Percentiles rank a stretch among this genome's conserved stretches.
Evolutionary conservation across 2,888 invertebrate genomes (phyloP).

Genomic region (Synanthedon andrenaeformis): DNA sequence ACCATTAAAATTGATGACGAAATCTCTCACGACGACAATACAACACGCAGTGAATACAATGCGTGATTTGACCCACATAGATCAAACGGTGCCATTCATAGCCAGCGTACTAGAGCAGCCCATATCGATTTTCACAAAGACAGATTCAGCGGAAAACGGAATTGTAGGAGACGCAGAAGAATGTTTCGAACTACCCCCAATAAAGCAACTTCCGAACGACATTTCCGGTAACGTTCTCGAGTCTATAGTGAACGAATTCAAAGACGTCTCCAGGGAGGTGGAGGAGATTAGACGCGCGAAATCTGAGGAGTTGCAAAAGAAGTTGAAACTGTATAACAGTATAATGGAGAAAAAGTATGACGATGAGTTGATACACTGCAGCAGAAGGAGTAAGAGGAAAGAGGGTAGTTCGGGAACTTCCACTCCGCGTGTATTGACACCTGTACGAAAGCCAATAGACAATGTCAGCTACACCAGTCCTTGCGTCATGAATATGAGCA

Average conservation of each 20-base stretch:
- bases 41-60: slow-evolving; percentile 60
- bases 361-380: slow-evolving; percentile 75
- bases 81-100: slow-evolving; percentile 52
- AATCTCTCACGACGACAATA: slow-evolving; percentile 50
- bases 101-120: slow-evolving; percentile 53
- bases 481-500: slow-evolving; percentile 43
- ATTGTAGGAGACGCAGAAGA: slow-evolving; percentile 76
- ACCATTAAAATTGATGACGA: slow-evolving; percentile 47
- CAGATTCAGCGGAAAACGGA: slow-evolving; percentile 37
- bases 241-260: slow-evolving; percentile 55
- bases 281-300: slow-evolving; percentile 38
- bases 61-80: slow-evolving; percentile 44
- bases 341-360: slow-evolving; percentile 81
- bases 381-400: slow-evolving; percentile 43
- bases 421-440: slow-evolving; percentile 34
- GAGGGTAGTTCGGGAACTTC: slow-evolving; percentile 25
- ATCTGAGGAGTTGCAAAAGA: slow-evolving; percentile 49
- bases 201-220: slow-evolving; percentile 63
- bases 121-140: slow-evolving; percentile 40
- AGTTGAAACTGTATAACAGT: slow-evolving; percentile 74
- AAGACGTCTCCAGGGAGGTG: slow-evolving; percentile 40
- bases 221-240: slow-evolving; percentile 51
- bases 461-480: slow-evolving; percentile 39
- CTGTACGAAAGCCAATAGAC: slow-evolving; percentile 22
- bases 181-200: slow-evolving; percentile 78